phyloP scores from a whole-genome alignment of 2,888 invertebrate genomes.

The Molanna angustata region DNA sequence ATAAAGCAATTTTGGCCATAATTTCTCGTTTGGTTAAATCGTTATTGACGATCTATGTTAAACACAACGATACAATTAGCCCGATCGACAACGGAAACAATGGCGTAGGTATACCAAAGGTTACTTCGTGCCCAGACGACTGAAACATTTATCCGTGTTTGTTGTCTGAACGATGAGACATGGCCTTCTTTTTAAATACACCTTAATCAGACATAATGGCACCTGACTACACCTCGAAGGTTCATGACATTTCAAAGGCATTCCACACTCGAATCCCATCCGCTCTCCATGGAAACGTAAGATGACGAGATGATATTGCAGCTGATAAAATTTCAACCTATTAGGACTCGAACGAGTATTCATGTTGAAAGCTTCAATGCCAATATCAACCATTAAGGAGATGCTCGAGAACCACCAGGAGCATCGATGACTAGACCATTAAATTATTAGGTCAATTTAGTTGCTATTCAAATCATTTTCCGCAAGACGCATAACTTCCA shows the following conservation, averaged over 20 bases:
- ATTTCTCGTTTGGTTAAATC: neutral
- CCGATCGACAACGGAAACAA: neutral
- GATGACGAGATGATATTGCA: constrained; percentile 6
- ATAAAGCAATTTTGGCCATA: no score
- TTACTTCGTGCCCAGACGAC: constrained; percentile 20
- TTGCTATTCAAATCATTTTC: no score
- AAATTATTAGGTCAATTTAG: no score
- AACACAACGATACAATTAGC: constrained; percentile 3
- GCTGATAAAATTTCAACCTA: no score
- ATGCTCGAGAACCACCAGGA: no score
- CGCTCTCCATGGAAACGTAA: constrained; percentile 18
- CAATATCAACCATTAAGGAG: no score
- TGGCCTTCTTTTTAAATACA: constrained; percentile 24
- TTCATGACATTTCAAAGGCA: constrained; percentile 22
- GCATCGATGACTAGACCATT: no score
- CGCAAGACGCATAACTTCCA: no score
- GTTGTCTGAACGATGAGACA: constrained; percentile 15
- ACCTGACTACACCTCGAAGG: constrained; percentile 17
- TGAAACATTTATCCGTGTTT: constrained; percentile 11
- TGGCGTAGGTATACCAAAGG: neutral
- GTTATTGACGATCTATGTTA: neutral
- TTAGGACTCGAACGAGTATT: constrained; percentile 5
- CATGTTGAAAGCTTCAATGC: constrained; percentile 16
- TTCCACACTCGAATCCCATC: constrained; percentile 10
- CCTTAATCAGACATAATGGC: constrained; percentile 21